Conservation (phyloP, 2,888 invertebrate species). For the Amiota minor region DNA sequence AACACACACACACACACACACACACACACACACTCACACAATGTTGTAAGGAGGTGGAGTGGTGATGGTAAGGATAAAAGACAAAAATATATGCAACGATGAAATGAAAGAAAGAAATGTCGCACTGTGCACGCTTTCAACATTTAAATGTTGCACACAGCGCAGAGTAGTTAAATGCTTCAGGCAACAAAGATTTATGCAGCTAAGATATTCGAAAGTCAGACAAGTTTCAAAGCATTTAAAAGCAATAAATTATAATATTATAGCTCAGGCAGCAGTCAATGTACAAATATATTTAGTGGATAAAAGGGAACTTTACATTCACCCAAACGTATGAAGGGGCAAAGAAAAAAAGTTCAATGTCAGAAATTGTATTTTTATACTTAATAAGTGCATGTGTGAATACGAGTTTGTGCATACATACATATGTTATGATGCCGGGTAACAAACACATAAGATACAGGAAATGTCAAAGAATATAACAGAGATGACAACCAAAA, state of each 20-base stretch:
- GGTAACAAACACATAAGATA: neutral
- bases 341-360: constrained; percentile 18
- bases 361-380: constrained; percentile 5
- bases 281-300: neutral
- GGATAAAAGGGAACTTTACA: neutral
- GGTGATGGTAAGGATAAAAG: neutral
- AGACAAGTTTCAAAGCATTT: constrained; percentile 8
- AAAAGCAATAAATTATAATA: constrained; percentile 27
- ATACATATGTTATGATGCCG: no score
- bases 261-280: neutral
- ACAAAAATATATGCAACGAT: neutral
- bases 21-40: no score
- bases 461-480: neutral
- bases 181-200: constrained; percentile 20
- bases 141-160: constrained; percentile 11
- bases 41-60: neutral
- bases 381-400: neutral
- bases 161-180: no score
- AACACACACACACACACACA: no score
- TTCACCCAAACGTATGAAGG: neutral
- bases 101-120: constrained; percentile 21
- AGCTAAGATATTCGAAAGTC: constrained; percentile 25
- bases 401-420: no score
- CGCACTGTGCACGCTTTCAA: constrained; percentile 28
- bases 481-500: neutral